Conservation (phyloP, 2,888 invertebrate genomes). For the Cremastinae sp. region DNA sequence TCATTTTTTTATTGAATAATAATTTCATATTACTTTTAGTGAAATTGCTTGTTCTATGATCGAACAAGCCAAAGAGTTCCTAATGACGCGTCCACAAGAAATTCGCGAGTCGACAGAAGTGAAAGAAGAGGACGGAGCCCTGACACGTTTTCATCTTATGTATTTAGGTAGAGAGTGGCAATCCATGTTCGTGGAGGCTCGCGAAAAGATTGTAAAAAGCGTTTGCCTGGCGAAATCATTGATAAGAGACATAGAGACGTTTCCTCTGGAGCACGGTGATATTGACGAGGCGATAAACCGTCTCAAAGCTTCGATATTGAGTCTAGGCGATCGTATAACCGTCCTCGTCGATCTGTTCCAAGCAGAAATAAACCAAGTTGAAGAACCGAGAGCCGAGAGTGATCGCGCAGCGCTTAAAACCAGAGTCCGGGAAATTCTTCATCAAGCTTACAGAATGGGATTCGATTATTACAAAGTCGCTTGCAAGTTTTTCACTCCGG, state of each 20-base stretch:
- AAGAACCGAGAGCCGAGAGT: conserved; percentile 82
- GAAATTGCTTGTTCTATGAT: conserved; percentile 81
- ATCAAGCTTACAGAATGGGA: conserved; percentile 94
- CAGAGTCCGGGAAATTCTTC: conserved; percentile 87
- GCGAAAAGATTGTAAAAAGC: conserved; percentile 90
- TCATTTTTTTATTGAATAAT: neutral
- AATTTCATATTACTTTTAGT: conserved; percentile 70
- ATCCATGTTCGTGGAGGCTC: conserved; percentile 88
- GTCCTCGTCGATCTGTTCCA: conserved; percentile 83
- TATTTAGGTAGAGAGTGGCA: conserved; percentile 90
- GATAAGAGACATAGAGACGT: conserved; percentile 84
- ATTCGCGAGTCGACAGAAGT: conserved; percentile 70
- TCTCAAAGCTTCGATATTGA: conserved; percentile 82
- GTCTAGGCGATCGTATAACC: conserved; percentile 83
- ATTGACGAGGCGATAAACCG: conserved; percentile 84
- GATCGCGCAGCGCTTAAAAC: conserved; percentile 84
- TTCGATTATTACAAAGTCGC: conserved; percentile 92
- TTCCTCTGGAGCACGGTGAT: conserved; percentile 80
- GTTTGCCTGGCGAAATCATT: conserved; percentile 91
- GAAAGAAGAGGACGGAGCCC: conserved; percentile 54
- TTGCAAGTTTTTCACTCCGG: conserved; percentile 83
- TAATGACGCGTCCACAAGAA: conserved; percentile 78
- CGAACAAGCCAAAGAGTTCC: conserved; percentile 81
- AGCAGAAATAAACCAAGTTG: conserved; percentile 80
- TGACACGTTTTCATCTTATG: conserved; percentile 82